phyloP scores from a whole-genome alignment of 2,113 vertebrate species.

The Caranx ignobilis region DNA sequence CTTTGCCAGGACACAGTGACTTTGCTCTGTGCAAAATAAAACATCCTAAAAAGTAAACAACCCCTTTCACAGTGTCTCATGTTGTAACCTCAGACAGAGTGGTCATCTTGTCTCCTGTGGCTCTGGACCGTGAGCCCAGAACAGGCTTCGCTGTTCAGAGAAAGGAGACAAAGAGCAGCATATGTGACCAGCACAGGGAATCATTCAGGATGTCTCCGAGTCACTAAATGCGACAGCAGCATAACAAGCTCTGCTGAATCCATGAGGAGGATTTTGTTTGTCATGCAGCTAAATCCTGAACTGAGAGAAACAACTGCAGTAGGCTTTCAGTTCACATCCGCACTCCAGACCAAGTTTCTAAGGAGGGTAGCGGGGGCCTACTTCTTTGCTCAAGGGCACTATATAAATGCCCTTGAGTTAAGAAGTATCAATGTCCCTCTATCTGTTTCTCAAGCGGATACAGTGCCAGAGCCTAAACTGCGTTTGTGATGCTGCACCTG shows the following conservation, averaged over 20 bases:
- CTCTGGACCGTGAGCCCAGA: not conserved
- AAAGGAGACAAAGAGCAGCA: not conserved
- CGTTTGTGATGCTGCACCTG: not conserved
- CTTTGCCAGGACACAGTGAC: not conserved
- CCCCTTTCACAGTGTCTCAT: not conserved
- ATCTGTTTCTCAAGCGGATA: not conserved
- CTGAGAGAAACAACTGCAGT: not conserved
- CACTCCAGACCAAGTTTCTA: not conserved
- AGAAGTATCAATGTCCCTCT: not conserved
- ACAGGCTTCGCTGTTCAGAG: not conserved
- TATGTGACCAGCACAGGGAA: not conserved
- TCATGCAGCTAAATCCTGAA: conserved; percentile 45
- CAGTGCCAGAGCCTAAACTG: not conserved
- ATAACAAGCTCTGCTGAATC: conserved; percentile 34
- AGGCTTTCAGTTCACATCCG: not conserved
- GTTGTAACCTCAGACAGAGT: not conserved
- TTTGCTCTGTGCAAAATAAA: not conserved
- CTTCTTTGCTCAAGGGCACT: conserved; percentile 28
- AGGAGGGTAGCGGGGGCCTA: not conserved
- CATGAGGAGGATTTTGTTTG: conserved; percentile 29
- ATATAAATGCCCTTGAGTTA: conserved; percentile 1
- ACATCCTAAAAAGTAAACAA: not conserved
- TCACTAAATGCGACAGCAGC: conserved; percentile 5
- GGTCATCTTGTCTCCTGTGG: not conserved
- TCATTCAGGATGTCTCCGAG: not conserved